phyloP scores from a whole-genome alignment of 1,140 invertebrate genomes.

The Macrobrachium rosenbergii region DNA sequence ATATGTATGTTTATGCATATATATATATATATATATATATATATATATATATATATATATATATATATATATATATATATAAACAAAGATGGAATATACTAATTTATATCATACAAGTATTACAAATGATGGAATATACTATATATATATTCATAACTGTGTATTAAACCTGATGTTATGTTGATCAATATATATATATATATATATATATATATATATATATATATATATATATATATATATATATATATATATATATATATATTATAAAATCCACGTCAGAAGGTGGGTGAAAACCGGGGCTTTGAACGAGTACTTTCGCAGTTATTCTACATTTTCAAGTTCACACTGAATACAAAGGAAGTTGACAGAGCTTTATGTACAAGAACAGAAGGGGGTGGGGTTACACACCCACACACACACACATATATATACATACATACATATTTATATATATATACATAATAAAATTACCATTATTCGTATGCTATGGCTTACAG shows the following conservation, averaged over 20 bases:
- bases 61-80: constrained; percentile 16
- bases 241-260: neutral
- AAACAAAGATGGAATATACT: neutral
- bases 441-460: neutral
- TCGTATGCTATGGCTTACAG: neutral
- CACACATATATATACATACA: neutral
- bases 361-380: no score
- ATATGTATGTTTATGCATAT: neutral
- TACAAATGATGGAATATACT: neutral
- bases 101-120: no score
- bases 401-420: neutral
- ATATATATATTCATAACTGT: neutral
- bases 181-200: no score
- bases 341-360: no score
- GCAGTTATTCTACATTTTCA: no score
- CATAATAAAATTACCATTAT: neutral
- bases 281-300: no score
- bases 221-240: no score
- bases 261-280: no score
- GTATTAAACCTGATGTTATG: no score
- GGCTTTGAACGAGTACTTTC: no score
- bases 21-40: neutral
- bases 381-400: no score
- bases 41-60: constrained; percentile 7
- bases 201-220: no score